Evolutionary conservation across 2,888 invertebrate species (phyloP).

Genomic region (Pheosia tremula): DNA sequence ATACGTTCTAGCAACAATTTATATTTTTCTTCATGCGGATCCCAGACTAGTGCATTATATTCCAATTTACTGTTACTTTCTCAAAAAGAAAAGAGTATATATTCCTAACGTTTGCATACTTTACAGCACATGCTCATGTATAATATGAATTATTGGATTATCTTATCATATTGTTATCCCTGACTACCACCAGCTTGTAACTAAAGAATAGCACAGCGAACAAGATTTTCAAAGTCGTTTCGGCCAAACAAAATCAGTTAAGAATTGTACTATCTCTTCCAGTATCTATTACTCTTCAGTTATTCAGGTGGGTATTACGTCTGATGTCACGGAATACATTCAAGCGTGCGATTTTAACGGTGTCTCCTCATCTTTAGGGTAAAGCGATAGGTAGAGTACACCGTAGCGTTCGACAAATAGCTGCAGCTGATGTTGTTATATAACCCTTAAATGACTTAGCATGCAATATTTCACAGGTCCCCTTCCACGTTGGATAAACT

Average conservation of each 20-base stretch:
- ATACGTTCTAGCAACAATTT: no score
- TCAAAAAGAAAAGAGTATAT: no score
- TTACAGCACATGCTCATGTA: no score
- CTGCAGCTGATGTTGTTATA: neutral
- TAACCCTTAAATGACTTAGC: neutral
- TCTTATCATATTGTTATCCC: no score
- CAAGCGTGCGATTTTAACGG: slow-evolving; percentile 64
- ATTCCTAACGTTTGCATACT: no score
- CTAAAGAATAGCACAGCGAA: no score
- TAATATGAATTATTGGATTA: no score
- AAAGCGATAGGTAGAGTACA: slow-evolving; percentile 2
- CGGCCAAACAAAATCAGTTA: neutral
- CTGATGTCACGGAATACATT: slow-evolving; percentile 63
- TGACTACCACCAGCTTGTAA: no score
- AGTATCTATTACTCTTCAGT: slow-evolving; percentile 27
- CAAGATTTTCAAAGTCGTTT: neutral
- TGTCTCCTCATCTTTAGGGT: slow-evolving; percentile 28
- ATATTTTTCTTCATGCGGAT: no score
- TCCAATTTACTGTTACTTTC: no score
- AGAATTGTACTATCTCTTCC: slow-evolving; percentile 9
- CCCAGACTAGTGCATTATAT: no score
- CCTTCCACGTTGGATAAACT: no score
- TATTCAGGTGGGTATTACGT: slow-evolving; percentile 48
- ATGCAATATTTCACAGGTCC: neutral
- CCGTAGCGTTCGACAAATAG: neutral